Conservation (phyloP, 2,888 invertebrate genomes). For the Cyclophora punctaria region DNA sequence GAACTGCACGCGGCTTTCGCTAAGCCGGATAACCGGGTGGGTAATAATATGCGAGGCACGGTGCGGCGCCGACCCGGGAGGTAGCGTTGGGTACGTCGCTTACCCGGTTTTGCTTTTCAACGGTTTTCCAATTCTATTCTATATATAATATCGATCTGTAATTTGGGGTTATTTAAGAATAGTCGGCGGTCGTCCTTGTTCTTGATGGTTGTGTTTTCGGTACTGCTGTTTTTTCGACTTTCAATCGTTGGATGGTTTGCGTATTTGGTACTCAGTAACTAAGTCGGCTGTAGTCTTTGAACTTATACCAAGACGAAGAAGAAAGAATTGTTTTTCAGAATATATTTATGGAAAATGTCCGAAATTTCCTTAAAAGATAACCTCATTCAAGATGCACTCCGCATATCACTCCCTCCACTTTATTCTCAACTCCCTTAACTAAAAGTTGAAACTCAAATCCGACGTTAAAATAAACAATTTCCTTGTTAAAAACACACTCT, state of each 20-base stretch:
- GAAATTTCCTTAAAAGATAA: too few species aligned
- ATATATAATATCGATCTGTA: background rate
- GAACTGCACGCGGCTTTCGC: constrained; percentile 27
- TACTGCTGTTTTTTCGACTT: too few species aligned
- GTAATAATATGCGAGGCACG: constrained; percentile 36
- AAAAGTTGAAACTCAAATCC: constrained; percentile 13
- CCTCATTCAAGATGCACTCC: too few species aligned
- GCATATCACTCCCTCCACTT: background rate
- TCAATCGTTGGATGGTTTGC: too few species aligned
- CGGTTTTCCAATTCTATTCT: constrained; percentile 10
- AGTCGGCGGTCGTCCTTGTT: too few species aligned
- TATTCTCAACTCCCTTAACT: constrained; percentile 7
- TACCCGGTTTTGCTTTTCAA: constrained; percentile 19
- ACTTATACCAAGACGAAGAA: too few species aligned
- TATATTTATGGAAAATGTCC: too few species aligned
- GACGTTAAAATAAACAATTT: constrained; percentile 27
- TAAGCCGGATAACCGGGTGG: constrained; percentile 26
- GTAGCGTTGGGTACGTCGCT: constrained; percentile 14
- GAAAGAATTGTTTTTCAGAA: too few species aligned
- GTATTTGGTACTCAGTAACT: too few species aligned
- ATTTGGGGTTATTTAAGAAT: background rate
- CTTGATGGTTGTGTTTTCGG: background rate
- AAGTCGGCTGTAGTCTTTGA: too few species aligned
- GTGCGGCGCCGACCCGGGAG: constrained; percentile 19
- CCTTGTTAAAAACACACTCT: constrained; percentile 23